Base-by-base conservation (phyloP, 2,888 invertebrate genomes). In the Pimpla rufipes region DNA sequence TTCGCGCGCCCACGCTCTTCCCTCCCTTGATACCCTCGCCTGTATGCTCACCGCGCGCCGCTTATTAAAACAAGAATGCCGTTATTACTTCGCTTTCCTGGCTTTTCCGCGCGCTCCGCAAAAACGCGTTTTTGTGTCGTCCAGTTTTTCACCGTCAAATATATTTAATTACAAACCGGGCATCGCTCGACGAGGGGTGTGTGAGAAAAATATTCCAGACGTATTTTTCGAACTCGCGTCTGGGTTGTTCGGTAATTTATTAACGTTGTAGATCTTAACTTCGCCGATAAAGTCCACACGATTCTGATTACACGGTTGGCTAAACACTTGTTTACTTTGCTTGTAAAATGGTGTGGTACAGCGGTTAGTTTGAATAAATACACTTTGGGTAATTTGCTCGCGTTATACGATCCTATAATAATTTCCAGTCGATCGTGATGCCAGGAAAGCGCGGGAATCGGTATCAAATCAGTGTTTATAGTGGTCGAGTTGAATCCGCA, bases 1-100 rank as follows among this genome's bases (percentile, higher is more conserved):
- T 73, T 71, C 66, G 50, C 67, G 62, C 81, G 81, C 81, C 81
- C 81, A 81, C 81, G 81, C 77, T 66, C 67, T 62, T 66, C 77
- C 42, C 66, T 73, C 73, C 71, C 77, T 52, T 50, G 73, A 73
- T 68, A 67, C 45, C 42, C 50, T 21, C 57, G 40, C 74, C 52
- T 62, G 29, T 37, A 66, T 64, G 71, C 55, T 57, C 50, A 18
- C 73, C 67, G 75, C 68, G 73, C 77, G 45, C 67, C 16, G 71
- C 57, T 47, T 73, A 73, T 55, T 62, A 66, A 74, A 29, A 66
- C 37, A 21, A n/a, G 70, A 75, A 70, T 55, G 75, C 70, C 55
- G 71, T 67, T 75, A 62, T 80, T 80, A 59, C 18, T 18, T 52
- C 42, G 62, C 68, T 45, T 59, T 45, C 35, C 40, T 45, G 42